Conservation (phyloP, 2,113 vertebrate genomes). For the Dipodomys merriami region DNA sequence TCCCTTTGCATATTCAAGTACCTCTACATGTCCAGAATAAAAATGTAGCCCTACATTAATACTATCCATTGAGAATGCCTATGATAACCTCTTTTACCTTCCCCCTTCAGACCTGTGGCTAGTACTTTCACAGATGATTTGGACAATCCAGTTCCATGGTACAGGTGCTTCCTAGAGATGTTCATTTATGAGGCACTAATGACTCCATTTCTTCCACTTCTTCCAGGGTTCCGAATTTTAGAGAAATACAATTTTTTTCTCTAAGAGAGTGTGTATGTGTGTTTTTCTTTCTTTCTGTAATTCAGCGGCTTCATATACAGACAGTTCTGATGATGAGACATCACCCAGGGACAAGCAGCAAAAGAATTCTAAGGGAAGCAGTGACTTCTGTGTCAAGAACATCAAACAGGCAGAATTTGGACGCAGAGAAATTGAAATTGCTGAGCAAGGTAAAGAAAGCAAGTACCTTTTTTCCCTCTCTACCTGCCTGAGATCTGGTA, state of each 20-base stretch:
- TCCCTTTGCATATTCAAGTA: constrained; percentile 13
- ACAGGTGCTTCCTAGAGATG: neutral
- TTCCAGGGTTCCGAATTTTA: neutral
- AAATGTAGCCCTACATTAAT: neutral
- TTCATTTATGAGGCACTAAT: neutral
- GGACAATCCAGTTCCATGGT: neutral
- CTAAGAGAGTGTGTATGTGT: constrained; percentile 28
- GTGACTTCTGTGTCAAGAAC: constrained; percentile 99
- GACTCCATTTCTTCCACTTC: neutral
- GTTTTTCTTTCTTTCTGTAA: constrained; percentile 30
- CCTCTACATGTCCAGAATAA: constrained; percentile 17
- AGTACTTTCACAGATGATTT: neutral
- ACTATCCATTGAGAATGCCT: neutral
- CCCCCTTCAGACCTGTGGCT: constrained; percentile 6
- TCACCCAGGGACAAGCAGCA: constrained; percentile 98
- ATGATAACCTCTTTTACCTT: neutral
- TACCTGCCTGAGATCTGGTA: neutral
- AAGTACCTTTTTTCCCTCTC: neutral
- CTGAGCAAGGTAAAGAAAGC: constrained; percentile 92
- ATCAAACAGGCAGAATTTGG: constrained; percentile 99
- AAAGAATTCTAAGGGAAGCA: constrained; percentile 96
- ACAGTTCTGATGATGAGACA: constrained; percentile 99
- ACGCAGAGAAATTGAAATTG: constrained; percentile 98
- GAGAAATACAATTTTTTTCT: neutral
- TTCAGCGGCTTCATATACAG: constrained; percentile 98